Evolutionary conservation across 2,113 vertebrate genomes (phyloP).

Genomic region (Centropristis striata): DNA sequence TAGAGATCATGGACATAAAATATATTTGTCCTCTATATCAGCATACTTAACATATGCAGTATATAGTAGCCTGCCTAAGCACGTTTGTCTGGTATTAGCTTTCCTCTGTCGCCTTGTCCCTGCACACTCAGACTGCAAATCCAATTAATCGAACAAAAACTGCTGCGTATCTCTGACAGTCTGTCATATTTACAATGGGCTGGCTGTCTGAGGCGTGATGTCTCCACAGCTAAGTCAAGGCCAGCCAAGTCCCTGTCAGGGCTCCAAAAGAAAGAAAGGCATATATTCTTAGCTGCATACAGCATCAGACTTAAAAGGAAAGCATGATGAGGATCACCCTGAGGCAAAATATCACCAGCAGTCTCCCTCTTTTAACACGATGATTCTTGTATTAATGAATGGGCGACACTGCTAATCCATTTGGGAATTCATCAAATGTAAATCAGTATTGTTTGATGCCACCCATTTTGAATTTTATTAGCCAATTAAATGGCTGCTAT

Average conservation of each 20-base stretch:
- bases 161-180: conserved; percentile 57
- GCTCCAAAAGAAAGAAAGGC: conserved; percentile 21
- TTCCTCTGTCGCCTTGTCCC: conserved; percentile 53
- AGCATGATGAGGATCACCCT: conserved; percentile 27
- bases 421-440: not conserved
- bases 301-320: conserved; percentile 5
- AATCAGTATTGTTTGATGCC: conserved; percentile 19
- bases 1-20: conserved; percentile 39
- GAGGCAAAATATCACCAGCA: conserved; percentile 39
- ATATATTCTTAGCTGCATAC: conserved; percentile 32
- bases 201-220: conserved; percentile 45
- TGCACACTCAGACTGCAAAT: conserved; percentile 55
- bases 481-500: too few species aligned
- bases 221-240: conserved; percentile 27
- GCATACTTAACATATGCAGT: conserved; percentile 1
- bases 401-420: not conserved
- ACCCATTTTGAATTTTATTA: too few species aligned
- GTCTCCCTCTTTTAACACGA: conserved; percentile 7
- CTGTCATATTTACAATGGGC: conserved; percentile 65
- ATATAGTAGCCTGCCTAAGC: conserved; percentile 21
- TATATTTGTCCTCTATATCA: conserved; percentile 13
- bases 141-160: conserved; percentile 66
- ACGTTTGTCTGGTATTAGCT: conserved; percentile 46
- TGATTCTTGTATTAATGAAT: conserved; percentile 32
- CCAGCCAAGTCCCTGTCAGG: conserved; percentile 48